A percentile compares a stretch with the other conserved stretches of the same genome.
These are phyloP conservation scores for Aurelia aurita DNA, from an alignment of 30 jellyfish, hydroid and myxozoan species.

Conservation along the genomic window DNA sequence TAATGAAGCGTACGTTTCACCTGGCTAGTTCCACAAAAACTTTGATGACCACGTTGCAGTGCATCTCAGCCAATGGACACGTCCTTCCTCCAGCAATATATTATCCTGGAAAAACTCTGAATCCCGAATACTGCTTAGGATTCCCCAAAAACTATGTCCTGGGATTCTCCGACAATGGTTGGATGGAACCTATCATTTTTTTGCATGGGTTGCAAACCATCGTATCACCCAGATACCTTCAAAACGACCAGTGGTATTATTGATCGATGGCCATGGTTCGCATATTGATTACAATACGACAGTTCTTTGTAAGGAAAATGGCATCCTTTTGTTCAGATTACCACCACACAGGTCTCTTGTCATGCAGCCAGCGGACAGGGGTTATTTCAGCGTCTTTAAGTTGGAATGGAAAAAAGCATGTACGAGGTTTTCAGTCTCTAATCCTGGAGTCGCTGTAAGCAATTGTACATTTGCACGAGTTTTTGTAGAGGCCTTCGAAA, in stretches of 20 bases:
- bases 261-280: too few species aligned
- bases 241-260: too few species aligned
- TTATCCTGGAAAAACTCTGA: too few species aligned
- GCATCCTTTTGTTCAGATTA: neutral
- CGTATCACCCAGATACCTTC: neutral
- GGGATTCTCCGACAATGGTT: too few species aligned
- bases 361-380: neutral
- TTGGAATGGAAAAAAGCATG: too few species aligned
- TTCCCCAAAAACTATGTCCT: too few species aligned
- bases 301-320: neutral
- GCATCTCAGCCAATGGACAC: too few species aligned
- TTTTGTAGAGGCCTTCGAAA: neutral
- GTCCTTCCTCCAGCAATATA: too few species aligned
- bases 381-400: neutral
- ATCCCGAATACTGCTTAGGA: too few species aligned
- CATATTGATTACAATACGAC: neutral
- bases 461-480: neutral
- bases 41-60: too few species aligned
- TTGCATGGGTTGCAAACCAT: neutral
- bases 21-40: too few species aligned
- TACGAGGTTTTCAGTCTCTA: neutral
- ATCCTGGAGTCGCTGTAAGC: neutral
- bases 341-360: neutral
- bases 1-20: too few species aligned
- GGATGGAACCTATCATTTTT: neutral